Evolutionary conservation across 2,113 vertebrate species (phyloP).

Genomic region (Lepidothrix coronata): DNA sequence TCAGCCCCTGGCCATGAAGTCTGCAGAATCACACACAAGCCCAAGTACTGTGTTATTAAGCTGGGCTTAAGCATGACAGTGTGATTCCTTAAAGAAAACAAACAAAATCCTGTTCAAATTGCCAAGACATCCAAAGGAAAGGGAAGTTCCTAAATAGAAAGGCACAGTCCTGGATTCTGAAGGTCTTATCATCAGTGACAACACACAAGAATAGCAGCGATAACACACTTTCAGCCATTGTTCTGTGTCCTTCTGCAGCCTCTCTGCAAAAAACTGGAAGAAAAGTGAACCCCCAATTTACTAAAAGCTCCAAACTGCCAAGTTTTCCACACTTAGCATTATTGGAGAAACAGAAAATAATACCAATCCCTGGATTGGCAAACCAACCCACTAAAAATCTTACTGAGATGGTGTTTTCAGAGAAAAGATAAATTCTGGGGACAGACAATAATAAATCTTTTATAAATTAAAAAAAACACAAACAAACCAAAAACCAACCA

Average conservation of each 20-base stretch:
- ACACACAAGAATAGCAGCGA: background rate
- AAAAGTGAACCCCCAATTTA: background rate
- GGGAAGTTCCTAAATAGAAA: conserved; percentile 40
- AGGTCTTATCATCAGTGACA: background rate
- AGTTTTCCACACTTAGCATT: background rate
- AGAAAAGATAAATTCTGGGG: background rate
- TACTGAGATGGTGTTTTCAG: background rate
- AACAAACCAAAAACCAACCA: background rate
- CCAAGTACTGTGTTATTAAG: background rate
- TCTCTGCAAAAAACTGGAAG: background rate
- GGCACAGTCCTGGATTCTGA: background rate
- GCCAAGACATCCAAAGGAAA: conserved; percentile 24
- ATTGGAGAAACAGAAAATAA: background rate
- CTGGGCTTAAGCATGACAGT: background rate
- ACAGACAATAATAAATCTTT: background rate
- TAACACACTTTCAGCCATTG: background rate
- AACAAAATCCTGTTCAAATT: background rate
- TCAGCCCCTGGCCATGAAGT: background rate
- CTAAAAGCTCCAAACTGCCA: background rate
- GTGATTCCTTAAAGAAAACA: background rate
- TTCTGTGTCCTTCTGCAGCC: background rate
- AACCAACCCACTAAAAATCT: background rate
- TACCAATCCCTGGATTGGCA: background rate
- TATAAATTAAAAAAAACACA: background rate
- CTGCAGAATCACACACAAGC: background rate